Evolutionary conservation across 2,113 vertebrate genomes (phyloP).

Genomic region (Perca schrenkii): DNA sequence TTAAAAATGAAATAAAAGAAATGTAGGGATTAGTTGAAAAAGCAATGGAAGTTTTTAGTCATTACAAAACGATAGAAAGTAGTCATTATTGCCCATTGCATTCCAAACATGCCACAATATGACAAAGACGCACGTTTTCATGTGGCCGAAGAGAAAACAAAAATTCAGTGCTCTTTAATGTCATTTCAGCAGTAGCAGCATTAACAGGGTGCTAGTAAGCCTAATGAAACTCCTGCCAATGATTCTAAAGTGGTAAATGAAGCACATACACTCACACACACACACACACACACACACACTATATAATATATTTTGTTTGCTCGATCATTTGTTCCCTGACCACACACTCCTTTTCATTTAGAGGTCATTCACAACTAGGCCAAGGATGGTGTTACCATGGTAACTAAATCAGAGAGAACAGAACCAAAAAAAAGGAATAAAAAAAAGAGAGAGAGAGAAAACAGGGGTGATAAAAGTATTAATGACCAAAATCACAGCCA

Average conservation of each 20-base stretch:
- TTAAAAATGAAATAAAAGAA: neutral
- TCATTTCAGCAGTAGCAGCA: neutral
- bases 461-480: slow-evolving; percentile 21
- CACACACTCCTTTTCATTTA: slow-evolving; percentile 60
- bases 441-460: neutral
- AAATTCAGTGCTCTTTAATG: neutral
- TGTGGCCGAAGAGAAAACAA: neutral
- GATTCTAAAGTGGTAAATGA: slow-evolving; percentile 11
- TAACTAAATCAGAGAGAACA: slow-evolving; percentile 68
- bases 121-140: neutral
- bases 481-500: neutral
- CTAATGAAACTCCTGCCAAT: slow-evolving; percentile 9
- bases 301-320: slow-evolving; percentile 36
- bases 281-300: neutral
- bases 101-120: neutral
- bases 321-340: slow-evolving; percentile 50
- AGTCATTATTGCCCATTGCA: neutral
- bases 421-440: slow-evolving; percentile 32
- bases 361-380: slow-evolving; percentile 79
- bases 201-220: neutral
- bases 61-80: neutral
- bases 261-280: slow-evolving; percentile 34
- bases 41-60: neutral
- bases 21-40: neutral
- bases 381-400: slow-evolving; percentile 78